Percentiles rank a stretch among this genome's conserved stretches.
phyloP scores from a whole-genome alignment of 1,140 invertebrate species.

The Drosophila mauritiana region DNA sequence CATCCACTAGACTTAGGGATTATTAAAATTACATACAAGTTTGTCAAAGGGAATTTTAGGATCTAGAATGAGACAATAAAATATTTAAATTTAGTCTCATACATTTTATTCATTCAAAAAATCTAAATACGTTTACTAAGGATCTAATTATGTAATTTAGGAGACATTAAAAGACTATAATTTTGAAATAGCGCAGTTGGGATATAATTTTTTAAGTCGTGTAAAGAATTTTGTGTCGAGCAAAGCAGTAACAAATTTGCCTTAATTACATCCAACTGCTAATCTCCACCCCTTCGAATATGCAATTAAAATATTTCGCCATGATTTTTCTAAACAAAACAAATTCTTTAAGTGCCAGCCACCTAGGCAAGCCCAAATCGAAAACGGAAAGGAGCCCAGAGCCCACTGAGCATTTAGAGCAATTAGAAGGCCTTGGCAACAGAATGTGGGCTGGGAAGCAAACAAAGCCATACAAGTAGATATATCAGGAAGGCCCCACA shows the following conservation, averaged over 20 bases:
- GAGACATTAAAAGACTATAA: no score
- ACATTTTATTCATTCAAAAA: no score
- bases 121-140: no score
- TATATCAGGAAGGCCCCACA: slow-evolving; percentile 46
- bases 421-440: slow-evolving; percentile 53
- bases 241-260: neutral
- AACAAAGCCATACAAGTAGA: slow-evolving; percentile 38
- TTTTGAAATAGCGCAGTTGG: no score
- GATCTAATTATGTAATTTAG: no score
- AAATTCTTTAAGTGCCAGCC: slow-evolving; percentile 43
- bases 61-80: neutral
- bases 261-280: slow-evolving; percentile 14
- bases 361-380: slow-evolving; percentile 9
- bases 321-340: slow-evolving; percentile 59
- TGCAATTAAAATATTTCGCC: slow-evolving; percentile 73
- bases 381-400: slow-evolving; percentile 19
- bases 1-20: neutral
- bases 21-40: neutral
- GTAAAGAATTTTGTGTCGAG: no score
- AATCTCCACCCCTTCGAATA: slow-evolving; percentile 2
- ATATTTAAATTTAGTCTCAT: no score
- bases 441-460: slow-evolving; percentile 15
- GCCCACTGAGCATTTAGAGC: slow-evolving; percentile 38
- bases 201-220: no score
- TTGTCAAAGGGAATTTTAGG: neutral